Percentiles rank a stretch among this genome's conserved stretches.
Evolutionary conservation across 2,797 vertebrate genomes (phyloP).

Genomic region (Catharus ustulatus): DNA sequence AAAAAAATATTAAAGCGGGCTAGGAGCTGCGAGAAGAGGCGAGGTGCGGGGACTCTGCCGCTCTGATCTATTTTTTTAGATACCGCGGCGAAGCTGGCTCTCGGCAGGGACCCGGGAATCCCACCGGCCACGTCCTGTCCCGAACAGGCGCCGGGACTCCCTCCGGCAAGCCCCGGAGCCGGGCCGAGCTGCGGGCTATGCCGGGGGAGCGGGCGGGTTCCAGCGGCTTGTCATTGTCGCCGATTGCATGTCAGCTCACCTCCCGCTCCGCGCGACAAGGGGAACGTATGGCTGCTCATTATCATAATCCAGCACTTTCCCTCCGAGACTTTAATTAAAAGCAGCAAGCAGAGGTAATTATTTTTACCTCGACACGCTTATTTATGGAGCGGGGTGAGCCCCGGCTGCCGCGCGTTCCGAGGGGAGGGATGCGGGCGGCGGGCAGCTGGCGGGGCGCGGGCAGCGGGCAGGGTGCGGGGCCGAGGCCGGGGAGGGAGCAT

Average conservation of each 20-base stretch:
- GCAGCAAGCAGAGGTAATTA: slow-evolving; percentile 91
- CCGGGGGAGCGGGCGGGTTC: slow-evolving; percentile 80
- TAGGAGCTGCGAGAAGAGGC: not conserved
- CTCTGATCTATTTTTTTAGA: not conserved
- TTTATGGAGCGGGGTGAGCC: slow-evolving; percentile 75
- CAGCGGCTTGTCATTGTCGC: slow-evolving; percentile 83
- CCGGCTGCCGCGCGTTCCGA: slow-evolving; percentile 60
- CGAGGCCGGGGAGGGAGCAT: not conserved
- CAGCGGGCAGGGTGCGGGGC: not conserved
- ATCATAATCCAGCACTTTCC: slow-evolving; percentile 94
- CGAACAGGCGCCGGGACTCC: not conserved
- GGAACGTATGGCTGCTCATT: slow-evolving; percentile 90
- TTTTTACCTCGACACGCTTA: slow-evolving; percentile 79
- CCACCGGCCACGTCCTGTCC: not conserved
- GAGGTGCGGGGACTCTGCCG: not conserved
- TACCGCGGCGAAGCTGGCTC: not conserved
- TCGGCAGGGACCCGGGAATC: not conserved
- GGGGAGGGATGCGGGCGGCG: slow-evolving; percentile 31
- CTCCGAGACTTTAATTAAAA: slow-evolving; percentile 95
- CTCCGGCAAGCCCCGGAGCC: not conserved
- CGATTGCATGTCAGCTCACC: slow-evolving; percentile 84
- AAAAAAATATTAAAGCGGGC: not conserved
- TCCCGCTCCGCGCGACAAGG: slow-evolving; percentile 83
- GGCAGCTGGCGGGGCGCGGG: slow-evolving; percentile 43
- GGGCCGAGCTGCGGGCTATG: slow-evolving; percentile 41